Conservation (phyloP, 1,140 invertebrate species). For the Coboldia fuscipes region DNA sequence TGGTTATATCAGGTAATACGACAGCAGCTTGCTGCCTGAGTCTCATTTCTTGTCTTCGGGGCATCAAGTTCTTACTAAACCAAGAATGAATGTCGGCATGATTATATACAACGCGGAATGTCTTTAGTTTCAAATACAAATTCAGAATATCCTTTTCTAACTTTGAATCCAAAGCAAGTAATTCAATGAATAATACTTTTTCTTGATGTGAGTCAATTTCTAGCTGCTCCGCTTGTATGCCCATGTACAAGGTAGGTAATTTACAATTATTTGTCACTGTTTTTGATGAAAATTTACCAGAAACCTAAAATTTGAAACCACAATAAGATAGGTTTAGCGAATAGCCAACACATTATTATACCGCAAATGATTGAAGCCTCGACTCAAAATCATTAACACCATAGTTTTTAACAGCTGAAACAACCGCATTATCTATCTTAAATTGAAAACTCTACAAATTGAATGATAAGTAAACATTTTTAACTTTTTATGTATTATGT, state of each 20-base stretch:
- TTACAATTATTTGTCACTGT: slow-evolving; percentile 15
- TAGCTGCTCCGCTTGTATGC: slow-evolving; percentile 38
- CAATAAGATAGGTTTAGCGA: not conserved
- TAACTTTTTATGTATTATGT: not conserved
- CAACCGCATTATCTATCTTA: slow-evolving; percentile 41
- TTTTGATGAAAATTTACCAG: slow-evolving; percentile 18
- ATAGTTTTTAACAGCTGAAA: slow-evolving; percentile 40
- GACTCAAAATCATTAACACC: slow-evolving; percentile 29
- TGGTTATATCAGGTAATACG: not conserved
- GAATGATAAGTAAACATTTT: slow-evolving; percentile 2
- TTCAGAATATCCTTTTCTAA: slow-evolving; percentile 40
- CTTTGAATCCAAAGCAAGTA: slow-evolving; percentile 48
- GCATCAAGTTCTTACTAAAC: slow-evolving; percentile 26
- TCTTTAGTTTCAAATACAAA: slow-evolving; percentile 42
- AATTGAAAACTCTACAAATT: slow-evolving; percentile 38
- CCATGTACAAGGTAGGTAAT: slow-evolving; percentile 33
- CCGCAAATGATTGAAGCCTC: slow-evolving; percentile 24
- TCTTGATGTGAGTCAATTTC: slow-evolving; percentile 34
- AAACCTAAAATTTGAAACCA: slow-evolving; percentile 9
- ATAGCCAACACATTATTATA: slow-evolving; percentile 3
- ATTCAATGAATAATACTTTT: slow-evolving; percentile 38
- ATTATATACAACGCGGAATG: slow-evolving; percentile 42
- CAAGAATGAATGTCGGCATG: slow-evolving; percentile 36
- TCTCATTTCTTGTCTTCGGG: not conserved
- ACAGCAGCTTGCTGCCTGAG: not conserved